phyloP scores from a whole-genome alignment of 2,888 invertebrate species.

The Phyto melanocephala region DNA sequence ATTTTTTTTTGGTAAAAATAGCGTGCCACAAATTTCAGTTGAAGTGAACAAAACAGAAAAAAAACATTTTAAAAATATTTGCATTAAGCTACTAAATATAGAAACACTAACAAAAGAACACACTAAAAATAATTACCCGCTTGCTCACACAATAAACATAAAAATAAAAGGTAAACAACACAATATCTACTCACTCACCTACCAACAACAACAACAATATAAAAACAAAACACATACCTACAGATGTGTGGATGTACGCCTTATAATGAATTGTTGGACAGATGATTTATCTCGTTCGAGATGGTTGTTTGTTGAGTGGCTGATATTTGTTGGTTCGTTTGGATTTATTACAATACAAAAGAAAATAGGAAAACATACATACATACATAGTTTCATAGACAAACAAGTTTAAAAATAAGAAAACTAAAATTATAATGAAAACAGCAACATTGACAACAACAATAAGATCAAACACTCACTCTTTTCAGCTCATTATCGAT shows the following conservation, averaged over 20 bases:
- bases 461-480: conserved; percentile 16
- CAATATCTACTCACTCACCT: conserved; percentile 10
- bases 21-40: conserved; percentile 50
- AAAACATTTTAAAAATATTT: conserved; percentile 54
- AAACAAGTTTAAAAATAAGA: not conserved
- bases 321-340: not conserved
- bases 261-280: not conserved
- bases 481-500: conserved; percentile 12
- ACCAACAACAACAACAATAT: not conserved
- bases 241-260: not conserved
- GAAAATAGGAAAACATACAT: not conserved
- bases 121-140: conserved; percentile 49
- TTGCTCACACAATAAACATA: conserved; percentile 39
- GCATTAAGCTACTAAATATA: conserved; percentile 59
- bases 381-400: not conserved
- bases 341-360: conserved; percentile 16
- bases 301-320: not conserved
- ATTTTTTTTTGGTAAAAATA: conserved; percentile 48
- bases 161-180: not conserved
- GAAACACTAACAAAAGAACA: conserved; percentile 59
- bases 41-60: conserved; percentile 22
- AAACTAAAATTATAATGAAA: not conserved
- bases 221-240: not conserved
- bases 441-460: not conserved
- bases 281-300: not conserved